Evolutionary conservation across 2,113 vertebrate genomes (phyloP), one percentile per base, ranked within the genome.

Genomic region (Gymnocephalus cernua): DNA sequence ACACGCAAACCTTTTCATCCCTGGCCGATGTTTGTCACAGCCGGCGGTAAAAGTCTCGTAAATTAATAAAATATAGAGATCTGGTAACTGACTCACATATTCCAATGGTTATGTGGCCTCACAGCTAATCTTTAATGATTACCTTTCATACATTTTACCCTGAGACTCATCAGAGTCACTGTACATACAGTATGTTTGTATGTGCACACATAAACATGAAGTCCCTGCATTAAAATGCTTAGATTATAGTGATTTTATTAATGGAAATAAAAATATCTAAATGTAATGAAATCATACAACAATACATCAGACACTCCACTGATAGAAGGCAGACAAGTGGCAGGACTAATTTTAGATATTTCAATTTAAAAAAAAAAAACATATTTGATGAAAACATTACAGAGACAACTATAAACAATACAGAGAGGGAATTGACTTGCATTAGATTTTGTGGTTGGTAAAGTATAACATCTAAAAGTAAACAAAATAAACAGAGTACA

Each of bases 21-120:
- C 21, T 12, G n/a, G 16, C 27, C 8, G 0, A 16, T 48, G 48
- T 32, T 51, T 11, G 15, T 61, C 56, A 74, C 10, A 2, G 27
- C 19, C 1, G 0, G 44, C 23, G 6, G 18, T 47, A 58, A 53
- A 68, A 16, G 18, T 48, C 74, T 29, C 35, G 5, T 47, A 15
- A 45, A 66, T 29, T 21, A 48, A 72, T 32, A n/a, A 32, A 69
- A 62, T 66, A 32, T 19, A 15, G 9, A 76, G 9, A 70, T 59
- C 23, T 58, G 58, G 53, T 9, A 35, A 69, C 41, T 44, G 51
- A 14, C 41, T 50, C 15, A 50, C 61, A 58, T 29, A 32, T 25
- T 12, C 41, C 48, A 41, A n/a, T 14, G 2, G 16, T 59, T 45
- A 66, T 21, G 3, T 21, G 21, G n/a, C 23, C n/a, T 65, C 27